A percentile compares a stretch with the other conserved stretches of the same genome.
Evolutionary conservation across 2,113 vertebrate species (phyloP).

Genomic region (Indicator maculatus): DNA sequence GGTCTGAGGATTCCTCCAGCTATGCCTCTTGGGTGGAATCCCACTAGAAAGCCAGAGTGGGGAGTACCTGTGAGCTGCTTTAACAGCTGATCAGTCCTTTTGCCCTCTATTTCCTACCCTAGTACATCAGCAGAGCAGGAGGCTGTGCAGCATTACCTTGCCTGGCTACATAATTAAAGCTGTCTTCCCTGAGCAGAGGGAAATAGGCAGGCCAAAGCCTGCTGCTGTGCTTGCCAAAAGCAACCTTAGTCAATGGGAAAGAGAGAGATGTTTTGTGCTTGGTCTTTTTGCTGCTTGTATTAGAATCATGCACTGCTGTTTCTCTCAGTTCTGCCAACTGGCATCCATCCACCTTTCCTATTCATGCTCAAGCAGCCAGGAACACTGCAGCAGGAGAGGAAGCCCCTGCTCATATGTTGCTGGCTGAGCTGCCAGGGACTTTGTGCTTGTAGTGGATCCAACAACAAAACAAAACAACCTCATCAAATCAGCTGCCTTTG

Average conservation of each 20-base stretch:
- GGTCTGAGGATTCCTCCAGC: not conserved
- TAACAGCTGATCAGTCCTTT: conserved; percentile 2
- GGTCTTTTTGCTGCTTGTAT: conserved; percentile 74
- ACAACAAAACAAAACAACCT: conserved; percentile 46
- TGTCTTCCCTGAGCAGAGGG: conserved; percentile 57
- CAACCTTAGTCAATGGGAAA: conserved; percentile 53
- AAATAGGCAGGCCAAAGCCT: conserved; percentile 69
- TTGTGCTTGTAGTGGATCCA: conserved; percentile 70
- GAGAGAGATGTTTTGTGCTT: conserved; percentile 47
- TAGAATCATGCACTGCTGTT: conserved; percentile 76
- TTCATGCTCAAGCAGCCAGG: conserved; percentile 75
- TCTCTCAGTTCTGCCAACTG: conserved; percentile 79
- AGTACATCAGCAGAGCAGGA: not conserved
- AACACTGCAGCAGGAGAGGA: conserved; percentile 66
- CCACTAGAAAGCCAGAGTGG: not conserved
- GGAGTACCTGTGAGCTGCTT: not conserved
- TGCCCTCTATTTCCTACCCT: conserved; percentile 5
- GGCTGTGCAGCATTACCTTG: conserved; percentile 1
- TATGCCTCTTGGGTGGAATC: not conserved
- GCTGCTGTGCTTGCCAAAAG: conserved; percentile 69
- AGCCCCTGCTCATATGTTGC: conserved; percentile 68
- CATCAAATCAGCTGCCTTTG: conserved; percentile 62
- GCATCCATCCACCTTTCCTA: conserved; percentile 77
- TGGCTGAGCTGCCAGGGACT: conserved; percentile 59
- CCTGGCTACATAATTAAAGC: conserved; percentile 36